These are phyloP conservation scores for Chironex yamaguchii DNA, from an alignment of 30 jellyfish, hydroid and myxozoan species.

Conservation along the genomic window DNA sequence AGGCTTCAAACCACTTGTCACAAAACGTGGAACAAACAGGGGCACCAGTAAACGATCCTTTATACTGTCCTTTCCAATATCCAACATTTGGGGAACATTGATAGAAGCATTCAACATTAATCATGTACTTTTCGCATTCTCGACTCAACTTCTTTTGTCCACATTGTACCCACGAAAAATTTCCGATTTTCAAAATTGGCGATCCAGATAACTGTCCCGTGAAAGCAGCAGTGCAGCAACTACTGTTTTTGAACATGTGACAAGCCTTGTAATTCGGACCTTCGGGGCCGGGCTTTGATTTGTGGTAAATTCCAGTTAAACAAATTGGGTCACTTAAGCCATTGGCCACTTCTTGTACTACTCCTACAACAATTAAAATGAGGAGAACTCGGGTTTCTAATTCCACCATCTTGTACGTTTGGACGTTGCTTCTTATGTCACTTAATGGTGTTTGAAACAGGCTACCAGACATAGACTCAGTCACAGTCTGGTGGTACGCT, in stretches of 20 bases:
- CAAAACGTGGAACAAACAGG: constrained; percentile 74
- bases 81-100: constrained; percentile 90
- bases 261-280: constrained; percentile 65
- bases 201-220: constrained; percentile 47
- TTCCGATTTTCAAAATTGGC: constrained; percentile 67
- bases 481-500: no score
- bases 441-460: no score
- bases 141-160: constrained; percentile 6
- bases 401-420: no score
- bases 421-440: no score
- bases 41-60: constrained; percentile 76
- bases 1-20: constrained; percentile 86
- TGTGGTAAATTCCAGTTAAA: constrained; percentile 65
- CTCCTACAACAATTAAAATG: no score
- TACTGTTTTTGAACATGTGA: constrained; percentile 56
- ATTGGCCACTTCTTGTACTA: no score
- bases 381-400: no score
- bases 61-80: constrained; percentile 71
- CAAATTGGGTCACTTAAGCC: constrained; percentile 30
- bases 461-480: no score
- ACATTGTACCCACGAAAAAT: constrained; percentile 74
- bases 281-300: constrained; percentile 63
- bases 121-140: constrained; percentile 65
- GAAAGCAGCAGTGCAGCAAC: constrained; percentile 77
- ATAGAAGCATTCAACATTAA: constrained; percentile 75